Conservation (phyloP, 2,113 vertebrate species). For the Rhagologus leucostigma region DNA sequence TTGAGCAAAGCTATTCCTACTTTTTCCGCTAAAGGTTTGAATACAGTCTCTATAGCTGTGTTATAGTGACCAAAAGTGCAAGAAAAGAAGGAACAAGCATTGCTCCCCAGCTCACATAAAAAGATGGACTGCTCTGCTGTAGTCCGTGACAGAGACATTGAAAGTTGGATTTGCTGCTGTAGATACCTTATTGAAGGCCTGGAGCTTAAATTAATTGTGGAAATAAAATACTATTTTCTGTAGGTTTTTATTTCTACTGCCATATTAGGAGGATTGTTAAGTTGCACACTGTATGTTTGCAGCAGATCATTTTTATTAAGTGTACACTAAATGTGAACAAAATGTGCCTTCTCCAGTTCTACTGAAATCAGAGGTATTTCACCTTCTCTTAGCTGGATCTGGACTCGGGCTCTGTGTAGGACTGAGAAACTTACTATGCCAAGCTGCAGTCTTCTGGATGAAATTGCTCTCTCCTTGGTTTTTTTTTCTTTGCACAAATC, state of each 20-base stretch:
- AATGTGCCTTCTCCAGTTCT: background rate
- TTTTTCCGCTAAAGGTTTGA: background rate
- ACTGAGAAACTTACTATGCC: background rate
- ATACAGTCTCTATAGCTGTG: background rate
- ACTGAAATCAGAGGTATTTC: background rate
- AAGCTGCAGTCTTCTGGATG: background rate
- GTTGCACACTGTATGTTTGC: background rate
- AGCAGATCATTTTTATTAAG: slow-evolving; percentile 34
- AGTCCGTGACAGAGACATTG: background rate
- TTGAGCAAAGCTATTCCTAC: background rate
- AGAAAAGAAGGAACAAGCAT: background rate
- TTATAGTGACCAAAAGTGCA: background rate
- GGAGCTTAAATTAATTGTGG: background rate
- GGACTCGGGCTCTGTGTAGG: background rate
- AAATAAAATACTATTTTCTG: background rate
- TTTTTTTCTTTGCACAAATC: background rate
- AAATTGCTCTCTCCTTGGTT: background rate
- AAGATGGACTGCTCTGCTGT: background rate
- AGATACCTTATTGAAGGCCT: background rate
- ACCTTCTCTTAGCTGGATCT: background rate
- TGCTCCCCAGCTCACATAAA: background rate
- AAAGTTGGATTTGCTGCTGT: background rate
- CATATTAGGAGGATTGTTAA: background rate
- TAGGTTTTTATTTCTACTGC: background rate
- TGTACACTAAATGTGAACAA: background rate